A percentile compares a stretch with the other conserved stretches of the same genome.
These are phyloP conservation scores for Drosophila baimaii DNA, from an alignment of 1,140 invertebrate species.

Conservation along the genomic window DNA sequence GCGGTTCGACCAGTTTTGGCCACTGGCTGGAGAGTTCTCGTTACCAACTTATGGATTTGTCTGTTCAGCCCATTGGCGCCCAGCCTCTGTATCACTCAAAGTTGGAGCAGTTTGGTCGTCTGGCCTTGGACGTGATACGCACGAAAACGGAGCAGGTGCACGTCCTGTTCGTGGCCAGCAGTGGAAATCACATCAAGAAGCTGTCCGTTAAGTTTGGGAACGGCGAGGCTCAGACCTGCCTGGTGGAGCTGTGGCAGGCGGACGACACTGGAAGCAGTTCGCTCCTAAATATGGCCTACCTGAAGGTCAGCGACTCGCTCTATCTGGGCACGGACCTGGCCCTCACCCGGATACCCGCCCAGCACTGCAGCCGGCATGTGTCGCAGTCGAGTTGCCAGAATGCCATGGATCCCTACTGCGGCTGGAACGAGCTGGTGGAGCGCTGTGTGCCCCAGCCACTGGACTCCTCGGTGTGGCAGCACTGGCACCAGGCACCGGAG, in stretches of 20 bases:
- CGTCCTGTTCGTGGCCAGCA: conserved; percentile 92
- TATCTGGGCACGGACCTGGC: conserved; percentile 91
- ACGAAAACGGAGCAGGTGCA: conserved; percentile 89
- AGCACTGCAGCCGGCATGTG: conserved; percentile 90
- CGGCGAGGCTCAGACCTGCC: conserved; percentile 89
- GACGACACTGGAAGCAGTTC: conserved; percentile 84
- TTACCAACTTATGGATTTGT: conserved; percentile 95
- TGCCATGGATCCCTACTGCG: conserved; percentile 96
- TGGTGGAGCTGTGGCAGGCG: conserved; percentile 93
- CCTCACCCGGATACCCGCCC: conserved; percentile 90
- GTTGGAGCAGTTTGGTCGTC: conserved; percentile 91
- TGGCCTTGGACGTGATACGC: conserved; percentile 90
- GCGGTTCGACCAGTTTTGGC: conserved; percentile 77
- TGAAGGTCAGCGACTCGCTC: conserved; percentile 92
- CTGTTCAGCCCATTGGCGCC: conserved; percentile 90
- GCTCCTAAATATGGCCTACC: conserved; percentile 89
- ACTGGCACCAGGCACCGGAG: conserved; percentile 90
- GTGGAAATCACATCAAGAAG: conserved; percentile 91
- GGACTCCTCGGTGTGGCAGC: conserved; percentile 86
- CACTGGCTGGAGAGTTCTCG: conserved; percentile 88
- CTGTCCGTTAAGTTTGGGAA: conserved; percentile 90
- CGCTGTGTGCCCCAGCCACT: conserved; percentile 89
- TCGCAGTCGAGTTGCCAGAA: conserved; percentile 90
- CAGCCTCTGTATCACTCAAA: conserved; percentile 89
- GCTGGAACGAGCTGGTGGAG: conserved; percentile 92